Percentiles rank a stretch among this genome's conserved stretches.
These are phyloP conservation scores for Scaptomyza caliginosa DNA, from an alignment of 2,888 invertebrate species.

Conservation along the genomic window DNA sequence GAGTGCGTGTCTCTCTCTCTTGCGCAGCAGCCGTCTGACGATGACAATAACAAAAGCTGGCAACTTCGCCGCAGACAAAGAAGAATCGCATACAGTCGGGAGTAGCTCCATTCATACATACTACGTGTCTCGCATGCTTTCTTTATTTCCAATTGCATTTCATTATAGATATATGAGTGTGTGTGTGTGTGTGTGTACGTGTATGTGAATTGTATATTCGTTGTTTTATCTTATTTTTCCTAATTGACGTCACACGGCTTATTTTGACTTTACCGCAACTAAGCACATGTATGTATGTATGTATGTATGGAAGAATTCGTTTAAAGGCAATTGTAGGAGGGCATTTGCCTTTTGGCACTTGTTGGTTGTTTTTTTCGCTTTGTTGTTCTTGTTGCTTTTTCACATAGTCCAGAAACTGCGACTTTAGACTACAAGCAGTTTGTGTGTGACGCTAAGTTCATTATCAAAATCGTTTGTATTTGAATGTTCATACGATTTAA, in stretches of 20 bases:
- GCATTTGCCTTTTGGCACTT: constrained; percentile 64
- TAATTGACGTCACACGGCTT: constrained; percentile 66
- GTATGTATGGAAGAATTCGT: constrained; percentile 50
- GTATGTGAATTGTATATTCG: background rate
- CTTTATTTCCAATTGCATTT: constrained; percentile 51
- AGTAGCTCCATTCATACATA: constrained; percentile 37
- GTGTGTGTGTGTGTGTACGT: too few species aligned
- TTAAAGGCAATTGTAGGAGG: constrained; percentile 59
- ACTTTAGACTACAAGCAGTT: constrained; percentile 61
- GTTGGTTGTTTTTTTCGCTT: constrained; percentile 27
- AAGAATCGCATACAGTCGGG: constrained; percentile 23
- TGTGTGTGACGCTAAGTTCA: constrained; percentile 49
- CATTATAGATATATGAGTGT: too few species aligned
- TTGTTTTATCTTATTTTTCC: constrained; percentile 53
- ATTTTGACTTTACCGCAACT: constrained; percentile 30
- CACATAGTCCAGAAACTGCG: constrained; percentile 69
- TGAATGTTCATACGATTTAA: constrained; percentile 1
- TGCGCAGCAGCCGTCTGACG: constrained; percentile 47
- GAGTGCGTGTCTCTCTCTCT: constrained; percentile 20
- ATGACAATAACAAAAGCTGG: constrained; percentile 64
- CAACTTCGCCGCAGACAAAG: constrained; percentile 61
- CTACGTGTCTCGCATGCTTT: constrained; percentile 12
- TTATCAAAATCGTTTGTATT: constrained; percentile 57
- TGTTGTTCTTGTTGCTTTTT: constrained; percentile 48
- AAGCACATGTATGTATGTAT: constrained; percentile 3